Evolutionary conservation across 1,140 invertebrate species (phyloP), one percentile per base, ranked within the genome.

Genomic region (Ruditapes philippinarum): DNA sequence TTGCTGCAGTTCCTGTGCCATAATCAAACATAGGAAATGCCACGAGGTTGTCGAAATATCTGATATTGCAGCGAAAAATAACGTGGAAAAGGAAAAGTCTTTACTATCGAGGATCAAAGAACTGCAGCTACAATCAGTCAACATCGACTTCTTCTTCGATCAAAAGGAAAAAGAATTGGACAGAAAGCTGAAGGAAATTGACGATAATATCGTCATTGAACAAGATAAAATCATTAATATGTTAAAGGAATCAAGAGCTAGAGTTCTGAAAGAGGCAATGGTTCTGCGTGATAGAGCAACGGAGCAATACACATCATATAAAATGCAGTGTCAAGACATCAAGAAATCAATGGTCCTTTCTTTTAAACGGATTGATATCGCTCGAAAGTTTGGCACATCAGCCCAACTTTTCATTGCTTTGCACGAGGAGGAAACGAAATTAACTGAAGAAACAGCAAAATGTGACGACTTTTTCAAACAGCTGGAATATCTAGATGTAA

Each of bases 11-110:
- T 42, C 68, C 19, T 73, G 68, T 45, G 68, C 68, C 25, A 73
- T 73, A 17, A 31, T 40, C 22, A 45, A 73, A 42, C 68, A 73
- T 25, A 73, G 68, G 42, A 73, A 73, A 73, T 73, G 68, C 22
- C 40, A 40, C 9, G 68, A 73, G 4, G 68, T 73, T 73, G n/a
- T n/a, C 36, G 68, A 73, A 45, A 40, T 73, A 9, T 12, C 36
- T 40, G 68, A 73, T 22, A 73, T 73, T 25, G 68, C 68, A 5
- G 19, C 14, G n/a, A 31, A 73, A 42, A 2, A 73, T 5, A 73
- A 73, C 36, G 19, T 19, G 42, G 14, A 33, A 22, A 38, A 42
- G 14, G 36, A 33, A 73, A 4, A 38, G n/a, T 17, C 68, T n/a
- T 22, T 73, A 40, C 7, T 38, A 5, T 22, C 2, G 25, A 19